These are phyloP conservation scores for Lordiphosa collinella DNA, from an alignment of 1,140 invertebrate species.

Conservation along the genomic window DNA sequence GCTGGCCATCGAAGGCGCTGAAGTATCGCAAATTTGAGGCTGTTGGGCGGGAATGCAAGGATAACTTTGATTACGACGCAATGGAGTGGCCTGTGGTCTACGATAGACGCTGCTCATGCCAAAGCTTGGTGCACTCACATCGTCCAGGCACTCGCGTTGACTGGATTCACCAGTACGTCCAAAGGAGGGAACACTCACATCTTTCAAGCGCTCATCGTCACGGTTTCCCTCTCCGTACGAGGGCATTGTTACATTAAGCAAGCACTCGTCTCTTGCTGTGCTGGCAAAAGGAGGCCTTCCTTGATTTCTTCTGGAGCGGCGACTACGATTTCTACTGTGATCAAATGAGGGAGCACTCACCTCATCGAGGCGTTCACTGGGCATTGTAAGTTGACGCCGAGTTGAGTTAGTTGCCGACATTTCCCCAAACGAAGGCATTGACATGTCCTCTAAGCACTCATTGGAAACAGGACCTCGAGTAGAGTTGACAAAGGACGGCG, in stretches of 20 bases:
- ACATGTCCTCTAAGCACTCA: constrained; percentile 1
- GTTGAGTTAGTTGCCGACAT: constrained; percentile 3
- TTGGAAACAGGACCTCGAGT: not conserved
- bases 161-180: not conserved
- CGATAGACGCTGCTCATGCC: not conserved
- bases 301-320: no score
- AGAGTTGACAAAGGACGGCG: not conserved
- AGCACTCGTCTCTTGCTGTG: no score
- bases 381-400: not conserved
- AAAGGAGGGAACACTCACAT: no score
- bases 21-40: constrained; percentile 13
- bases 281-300: no score
- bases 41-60: constrained; percentile 17
- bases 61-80: constrained; percentile 9
- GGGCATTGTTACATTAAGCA: no score
- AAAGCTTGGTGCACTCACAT: constrained; percentile 13
- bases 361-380: constrained; percentile 3
- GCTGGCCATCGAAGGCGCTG: constrained; percentile 11
- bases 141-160: no score
- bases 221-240: no score
- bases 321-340: no score
- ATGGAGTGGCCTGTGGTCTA: not conserved
- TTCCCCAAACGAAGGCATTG: constrained; percentile 10
- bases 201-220: no score
- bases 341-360: no score